Conservation (phyloP, 2,113 vertebrate genomes). For the Pterocles orientalis region DNA sequence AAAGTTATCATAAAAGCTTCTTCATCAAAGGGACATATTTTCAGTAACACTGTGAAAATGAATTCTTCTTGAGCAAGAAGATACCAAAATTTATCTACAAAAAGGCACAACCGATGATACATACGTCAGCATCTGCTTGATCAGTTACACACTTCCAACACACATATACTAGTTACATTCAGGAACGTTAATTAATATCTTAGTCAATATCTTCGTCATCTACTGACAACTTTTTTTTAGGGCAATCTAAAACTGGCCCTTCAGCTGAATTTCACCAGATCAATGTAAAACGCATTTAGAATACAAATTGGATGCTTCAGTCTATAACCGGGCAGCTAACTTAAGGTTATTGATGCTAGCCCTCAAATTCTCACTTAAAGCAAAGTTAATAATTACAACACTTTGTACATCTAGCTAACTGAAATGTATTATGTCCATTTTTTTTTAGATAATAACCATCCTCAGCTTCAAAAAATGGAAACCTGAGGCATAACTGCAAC, state of each 20-base stretch:
- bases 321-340: background rate
- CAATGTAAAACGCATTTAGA: background rate
- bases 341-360: background rate
- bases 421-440: background rate
- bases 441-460: background rate
- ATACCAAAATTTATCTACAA: background rate
- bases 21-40: background rate
- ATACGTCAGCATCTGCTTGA: background rate
- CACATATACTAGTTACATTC: background rate
- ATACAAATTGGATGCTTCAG: background rate
- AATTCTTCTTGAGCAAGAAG: background rate
- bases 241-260: background rate
- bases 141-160: background rate
- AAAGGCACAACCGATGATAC: background rate
- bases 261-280: background rate
- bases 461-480: background rate
- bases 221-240: background rate
- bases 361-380: background rate
- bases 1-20: background rate
- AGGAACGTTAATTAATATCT: background rate
- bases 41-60: background rate
- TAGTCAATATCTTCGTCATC: background rate
- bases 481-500: background rate
- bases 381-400: background rate
- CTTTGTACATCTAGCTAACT: background rate